Evolutionary conservation across 2,888 invertebrate genomes (phyloP).

Genomic region (Cosmia trapezina): DNA sequence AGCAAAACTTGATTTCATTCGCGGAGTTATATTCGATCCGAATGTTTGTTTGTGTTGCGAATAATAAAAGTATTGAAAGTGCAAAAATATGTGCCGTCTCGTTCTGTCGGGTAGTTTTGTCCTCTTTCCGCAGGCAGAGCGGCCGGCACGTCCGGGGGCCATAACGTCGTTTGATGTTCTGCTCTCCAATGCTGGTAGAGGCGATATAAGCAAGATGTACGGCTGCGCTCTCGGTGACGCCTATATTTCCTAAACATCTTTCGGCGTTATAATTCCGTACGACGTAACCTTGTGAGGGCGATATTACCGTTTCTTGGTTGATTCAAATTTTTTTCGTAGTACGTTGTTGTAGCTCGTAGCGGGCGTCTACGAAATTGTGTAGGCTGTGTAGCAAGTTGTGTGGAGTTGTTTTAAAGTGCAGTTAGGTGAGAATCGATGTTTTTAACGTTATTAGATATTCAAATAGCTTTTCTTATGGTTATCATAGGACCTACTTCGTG

Average conservation of each 20-base stretch:
- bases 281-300: slow-evolving; percentile 84
- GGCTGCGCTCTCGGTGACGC: slow-evolving; percentile 90
- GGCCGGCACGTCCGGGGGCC: slow-evolving; percentile 88
- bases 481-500: not conserved
- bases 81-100: slow-evolving; percentile 81
- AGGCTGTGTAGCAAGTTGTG: slow-evolving; percentile 29
- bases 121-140: slow-evolving; percentile 79
- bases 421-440: slow-evolving; percentile 43
- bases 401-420: slow-evolving; percentile 19
- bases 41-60: slow-evolving; percentile 84
- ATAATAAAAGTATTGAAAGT: slow-evolving; percentile 87
- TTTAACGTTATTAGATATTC: slow-evolving; percentile 9
- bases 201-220: slow-evolving; percentile 89
- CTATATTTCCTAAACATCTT: slow-evolving; percentile 90
- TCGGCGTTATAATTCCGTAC: slow-evolving; percentile 84
- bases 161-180: slow-evolving; percentile 90
- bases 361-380: slow-evolving; percentile 41
- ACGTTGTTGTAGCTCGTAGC: slow-evolving; percentile 45
- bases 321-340: slow-evolving; percentile 36
- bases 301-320: slow-evolving; percentile 63
- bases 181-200: slow-evolving; percentile 90
- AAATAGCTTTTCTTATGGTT: slow-evolving; percentile 2
- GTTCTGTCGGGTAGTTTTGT: slow-evolving; percentile 76
- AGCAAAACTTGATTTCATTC: slow-evolving; percentile 73
- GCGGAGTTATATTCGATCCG: slow-evolving; percentile 75